Conservation (phyloP, 2,888 invertebrate species). For the Tenthredo scrophulariae region DNA sequence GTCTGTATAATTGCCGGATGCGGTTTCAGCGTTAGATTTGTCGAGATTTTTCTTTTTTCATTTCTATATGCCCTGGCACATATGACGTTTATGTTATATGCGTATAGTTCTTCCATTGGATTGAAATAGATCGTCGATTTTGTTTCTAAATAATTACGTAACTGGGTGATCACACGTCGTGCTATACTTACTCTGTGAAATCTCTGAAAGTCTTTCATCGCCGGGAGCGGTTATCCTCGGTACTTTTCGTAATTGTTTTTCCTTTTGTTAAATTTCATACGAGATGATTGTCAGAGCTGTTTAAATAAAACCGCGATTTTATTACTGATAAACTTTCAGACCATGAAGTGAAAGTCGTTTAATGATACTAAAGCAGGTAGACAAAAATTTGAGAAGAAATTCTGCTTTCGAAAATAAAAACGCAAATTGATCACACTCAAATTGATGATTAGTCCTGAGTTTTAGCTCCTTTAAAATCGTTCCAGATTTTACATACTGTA, state of each 20-base stretch:
- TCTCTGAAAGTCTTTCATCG: background rate
- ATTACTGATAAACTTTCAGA: slow-evolving; percentile 28
- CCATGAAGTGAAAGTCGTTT: slow-evolving; percentile 27
- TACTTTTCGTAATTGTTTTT: background rate
- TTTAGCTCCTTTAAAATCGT: background rate
- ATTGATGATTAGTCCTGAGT: background rate
- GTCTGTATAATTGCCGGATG: background rate
- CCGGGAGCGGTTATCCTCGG: background rate
- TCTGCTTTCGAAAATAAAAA: background rate
- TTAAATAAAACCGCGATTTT: background rate
- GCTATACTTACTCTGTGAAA: background rate
- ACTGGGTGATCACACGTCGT: background rate
- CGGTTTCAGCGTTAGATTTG: background rate
- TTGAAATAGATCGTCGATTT: background rate
- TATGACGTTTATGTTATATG: background rate
- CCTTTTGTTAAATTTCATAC: slow-evolving; percentile 7
- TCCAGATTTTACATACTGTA: background rate
- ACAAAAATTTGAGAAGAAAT: background rate
- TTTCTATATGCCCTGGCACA: background rate
- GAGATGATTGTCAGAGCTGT: background rate
- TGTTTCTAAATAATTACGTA: background rate
- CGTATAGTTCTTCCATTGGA: background rate
- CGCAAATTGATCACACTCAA: background rate
- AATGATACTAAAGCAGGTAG: background rate
- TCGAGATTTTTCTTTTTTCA: background rate